Base-by-base conservation (phyloP, 2,797 vertebrate genomes). In the Enteromius treurensis region DNA sequence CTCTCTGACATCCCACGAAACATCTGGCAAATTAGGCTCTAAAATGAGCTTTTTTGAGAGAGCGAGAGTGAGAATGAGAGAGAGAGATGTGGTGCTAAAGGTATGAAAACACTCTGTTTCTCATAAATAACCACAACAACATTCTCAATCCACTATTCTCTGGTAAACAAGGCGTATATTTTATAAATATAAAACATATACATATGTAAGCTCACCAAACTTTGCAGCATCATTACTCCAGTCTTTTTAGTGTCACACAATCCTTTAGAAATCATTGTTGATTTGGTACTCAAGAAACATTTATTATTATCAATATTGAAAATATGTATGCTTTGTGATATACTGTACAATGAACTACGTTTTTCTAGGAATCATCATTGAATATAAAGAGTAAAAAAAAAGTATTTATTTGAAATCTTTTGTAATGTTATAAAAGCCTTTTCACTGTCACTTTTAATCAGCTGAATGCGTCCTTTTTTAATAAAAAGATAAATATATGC, bases 1-100 rank as follows among this genome's bases (percentile, higher is more conserved):
- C 34, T 42, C 21, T 58, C 26, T 86, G 87, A 82, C 85, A 88
- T 84, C 42, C 79, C 78, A 86, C 69, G 60, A 85, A 85, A 88
- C 84, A 80, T 81, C 71, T 79, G 75, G 84, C 79, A 87, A 84
- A 86, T 82, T 82, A 84, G 78, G 64, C 79, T 80, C 62, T 51
- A 77, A 88, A 88, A 88, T 86, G 47, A 77, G 70, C 40, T 84
- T 45, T 23, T 29, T 55, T 58, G 60, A 60, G 53, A 47, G 29
- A 26, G 37, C 17, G 34, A 55, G 49, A 60, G 42, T 37, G 34
- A 45, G 42, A 58, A 21, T 32, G 21, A 82, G 37, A 65, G 37
- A 37, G 65, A 34, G 53, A 34, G 53, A n/a, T 40, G 32, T 55
- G 32, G 47, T 19, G 26, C 42, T 60, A 17, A 76, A 37, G n/a